Percentiles rank a stretch among this genome's conserved stretches.
These are phyloP conservation scores for Oreochromis spilurus DNA, from an alignment of 2,113 vertebrate species.

Conservation along the genomic window DNA sequence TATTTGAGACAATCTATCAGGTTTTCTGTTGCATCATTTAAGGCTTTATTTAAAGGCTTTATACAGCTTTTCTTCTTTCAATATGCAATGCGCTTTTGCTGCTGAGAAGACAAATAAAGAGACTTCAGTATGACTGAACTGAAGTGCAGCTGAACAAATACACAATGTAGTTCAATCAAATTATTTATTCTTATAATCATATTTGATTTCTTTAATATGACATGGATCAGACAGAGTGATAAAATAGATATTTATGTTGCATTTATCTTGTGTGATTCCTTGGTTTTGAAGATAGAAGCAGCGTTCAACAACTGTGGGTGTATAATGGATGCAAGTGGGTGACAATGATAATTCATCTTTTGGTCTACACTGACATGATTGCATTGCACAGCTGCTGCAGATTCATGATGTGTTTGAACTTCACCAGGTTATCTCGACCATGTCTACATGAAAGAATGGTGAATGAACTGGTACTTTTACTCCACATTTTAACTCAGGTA, in stretches of 20 bases:
- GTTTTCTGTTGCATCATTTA: neutral
- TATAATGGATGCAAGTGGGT: neutral
- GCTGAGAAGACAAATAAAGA: neutral
- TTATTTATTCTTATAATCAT: neutral
- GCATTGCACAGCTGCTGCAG: neutral
- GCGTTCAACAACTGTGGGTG: neutral
- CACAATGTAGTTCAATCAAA: neutral
- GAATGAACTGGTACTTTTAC: neutral
- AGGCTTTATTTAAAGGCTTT: neutral
- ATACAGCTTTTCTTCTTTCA: neutral
- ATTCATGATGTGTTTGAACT: neutral
- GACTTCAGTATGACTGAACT: neutral
- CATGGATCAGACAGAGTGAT: neutral
- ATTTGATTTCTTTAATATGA: neutral
- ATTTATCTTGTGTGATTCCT: neutral
- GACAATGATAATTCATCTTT: neutral
- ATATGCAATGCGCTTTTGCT: neutral
- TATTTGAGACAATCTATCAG: neutral
- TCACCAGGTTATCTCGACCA: neutral
- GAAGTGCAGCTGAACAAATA: neutral
- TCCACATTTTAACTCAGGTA: neutral
- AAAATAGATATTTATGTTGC: neutral
- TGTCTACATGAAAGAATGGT: neutral
- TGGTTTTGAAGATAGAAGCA: neutral
- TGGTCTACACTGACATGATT: neutral